Conservation (phyloP, 37 sponge, comb jelly and placozoan genomes). For the Agelas oroides region DNA sequence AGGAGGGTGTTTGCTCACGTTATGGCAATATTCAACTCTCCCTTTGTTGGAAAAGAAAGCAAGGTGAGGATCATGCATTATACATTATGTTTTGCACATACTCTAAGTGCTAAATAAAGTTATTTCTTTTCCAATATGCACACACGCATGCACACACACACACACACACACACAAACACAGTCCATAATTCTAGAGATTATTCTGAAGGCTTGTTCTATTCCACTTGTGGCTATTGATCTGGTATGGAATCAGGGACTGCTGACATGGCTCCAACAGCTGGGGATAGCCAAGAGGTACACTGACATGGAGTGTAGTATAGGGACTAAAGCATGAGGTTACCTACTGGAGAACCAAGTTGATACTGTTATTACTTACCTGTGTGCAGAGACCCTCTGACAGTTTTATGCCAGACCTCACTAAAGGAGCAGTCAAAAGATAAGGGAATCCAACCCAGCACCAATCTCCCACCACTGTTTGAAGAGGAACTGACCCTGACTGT, state of each 20-base stretch:
- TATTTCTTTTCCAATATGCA: not conserved
- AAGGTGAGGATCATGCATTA: slow-evolving; percentile 44
- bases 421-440: no score
- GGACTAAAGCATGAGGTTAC: no score
- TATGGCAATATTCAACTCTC: slow-evolving; percentile 29
- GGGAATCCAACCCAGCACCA: not conserved
- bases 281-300: not conserved
- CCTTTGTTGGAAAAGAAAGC: not conserved
- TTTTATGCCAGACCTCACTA: no score
- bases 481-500: slow-evolving; percentile 26
- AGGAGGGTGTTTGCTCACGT: slow-evolving; percentile 49
- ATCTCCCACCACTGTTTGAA: slow-evolving; percentile 23
- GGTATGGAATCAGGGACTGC: slow-evolving; percentile 29
- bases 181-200: slow-evolving; percentile 13
- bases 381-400: no score
- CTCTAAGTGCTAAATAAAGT: not conserved
- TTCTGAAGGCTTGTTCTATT: slow-evolving; percentile 1
- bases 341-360: no score
- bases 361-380: no score
- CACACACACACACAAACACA: no score
- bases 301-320: no score
- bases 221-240: slow-evolving; percentile 17
- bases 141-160: no score
- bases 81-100: not conserved
- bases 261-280: slow-evolving; percentile 14